phyloP scores from a whole-genome alignment of 2,797 vertebrate genomes.

The Limnodromus scolopaceus region DNA sequence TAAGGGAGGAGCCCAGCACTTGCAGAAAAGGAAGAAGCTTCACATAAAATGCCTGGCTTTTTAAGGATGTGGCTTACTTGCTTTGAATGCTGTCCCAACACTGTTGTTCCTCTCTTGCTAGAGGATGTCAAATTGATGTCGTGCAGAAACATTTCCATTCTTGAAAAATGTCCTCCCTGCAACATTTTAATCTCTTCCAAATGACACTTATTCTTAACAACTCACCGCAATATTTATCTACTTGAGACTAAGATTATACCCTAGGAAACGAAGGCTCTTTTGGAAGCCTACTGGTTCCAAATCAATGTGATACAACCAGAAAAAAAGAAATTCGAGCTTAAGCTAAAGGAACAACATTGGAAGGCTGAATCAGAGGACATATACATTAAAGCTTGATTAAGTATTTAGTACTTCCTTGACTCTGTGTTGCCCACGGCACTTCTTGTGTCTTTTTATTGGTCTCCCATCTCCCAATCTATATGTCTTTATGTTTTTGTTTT shows the following conservation, averaged over 20 bases:
- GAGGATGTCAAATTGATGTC: neutral
- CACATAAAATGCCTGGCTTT: neutral
- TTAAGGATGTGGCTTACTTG: neutral
- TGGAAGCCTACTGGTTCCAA: neutral
- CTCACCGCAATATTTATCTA: constrained; percentile 5
- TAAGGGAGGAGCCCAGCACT: neutral
- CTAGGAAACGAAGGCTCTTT: constrained; percentile 6
- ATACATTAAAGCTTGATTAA: constrained; percentile 26
- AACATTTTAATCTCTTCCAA: constrained; percentile 14
- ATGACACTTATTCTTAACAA: constrained; percentile 30
- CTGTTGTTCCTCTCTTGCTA: neutral
- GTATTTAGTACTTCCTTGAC: constrained; percentile 19
- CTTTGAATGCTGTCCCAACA: neutral
- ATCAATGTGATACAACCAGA: neutral
- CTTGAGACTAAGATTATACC: constrained; percentile 12
- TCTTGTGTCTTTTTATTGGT: neutral
- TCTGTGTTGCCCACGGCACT: neutral
- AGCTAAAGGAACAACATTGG: neutral
- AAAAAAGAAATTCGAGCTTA: neutral
- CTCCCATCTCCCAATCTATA: neutral
- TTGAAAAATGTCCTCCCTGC: neutral
- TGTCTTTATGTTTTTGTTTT: neutral
- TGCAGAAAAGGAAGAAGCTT: neutral
- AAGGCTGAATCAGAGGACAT: neutral
- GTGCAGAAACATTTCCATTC: neutral